Evolutionary conservation across 2,797 vertebrate species (phyloP).

Genomic region (Labeo calbasu): DNA sequence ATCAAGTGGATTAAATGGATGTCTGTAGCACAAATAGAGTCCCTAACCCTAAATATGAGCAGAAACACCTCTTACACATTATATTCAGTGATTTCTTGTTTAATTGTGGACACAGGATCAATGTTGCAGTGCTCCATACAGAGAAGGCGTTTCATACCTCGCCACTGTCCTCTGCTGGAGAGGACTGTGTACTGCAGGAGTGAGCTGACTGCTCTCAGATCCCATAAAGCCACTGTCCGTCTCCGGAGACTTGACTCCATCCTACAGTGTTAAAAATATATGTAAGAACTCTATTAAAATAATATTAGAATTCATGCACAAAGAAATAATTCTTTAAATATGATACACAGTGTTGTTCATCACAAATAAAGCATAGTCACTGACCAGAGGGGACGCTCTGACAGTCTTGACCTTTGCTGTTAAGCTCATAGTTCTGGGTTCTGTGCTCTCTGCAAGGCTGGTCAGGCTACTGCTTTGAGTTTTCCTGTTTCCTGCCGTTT

Average conservation of each 20-base stretch:
- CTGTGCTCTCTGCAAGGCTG: constrained; percentile 66
- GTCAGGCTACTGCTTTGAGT: constrained; percentile 72
- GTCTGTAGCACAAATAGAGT: background rate
- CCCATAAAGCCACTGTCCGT: constrained; percentile 95
- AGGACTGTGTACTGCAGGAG: constrained; percentile 74
- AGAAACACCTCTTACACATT: background rate
- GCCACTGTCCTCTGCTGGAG: constrained; percentile 71
- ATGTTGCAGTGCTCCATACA: background rate
- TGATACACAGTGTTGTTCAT: background rate
- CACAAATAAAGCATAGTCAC: constrained; percentile 31
- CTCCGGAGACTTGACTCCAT: constrained; percentile 88
- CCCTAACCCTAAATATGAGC: background rate
- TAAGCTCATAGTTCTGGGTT: constrained; percentile 53
- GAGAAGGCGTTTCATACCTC: constrained; percentile 68
- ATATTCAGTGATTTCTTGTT: background rate
- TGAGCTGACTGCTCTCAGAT: constrained; percentile 86
- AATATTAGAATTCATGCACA: background rate
- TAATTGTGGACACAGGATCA: background rate
- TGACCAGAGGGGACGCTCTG: constrained; percentile 71
- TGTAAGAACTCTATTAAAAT: background rate
- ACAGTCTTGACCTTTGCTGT: constrained; percentile 61
- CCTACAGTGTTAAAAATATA: constrained; percentile 72
- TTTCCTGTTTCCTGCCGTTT: background rate
- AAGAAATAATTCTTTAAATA: background rate
- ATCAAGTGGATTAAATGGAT: too few relatives aligned